Evolutionary conservation across 2,888 invertebrate species (phyloP), one percentile per base, ranked within the genome.

Genomic region (Adela reaumurella): DNA sequence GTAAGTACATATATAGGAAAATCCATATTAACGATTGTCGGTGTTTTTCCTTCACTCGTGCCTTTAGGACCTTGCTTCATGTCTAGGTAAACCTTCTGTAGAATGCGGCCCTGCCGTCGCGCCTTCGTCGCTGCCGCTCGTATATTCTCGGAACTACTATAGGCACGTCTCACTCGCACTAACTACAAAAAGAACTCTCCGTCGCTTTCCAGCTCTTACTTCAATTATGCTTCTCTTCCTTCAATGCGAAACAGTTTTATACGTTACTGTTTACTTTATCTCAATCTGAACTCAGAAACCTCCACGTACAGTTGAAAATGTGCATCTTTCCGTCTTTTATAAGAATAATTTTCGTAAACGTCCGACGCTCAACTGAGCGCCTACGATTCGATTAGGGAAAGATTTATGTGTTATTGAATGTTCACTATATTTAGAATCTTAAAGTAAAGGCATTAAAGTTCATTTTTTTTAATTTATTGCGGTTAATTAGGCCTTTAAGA

Each of bases 141-240:
- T n/a, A n/a, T n/a, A n/a, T 73, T 71, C 72, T 69, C 74, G 65
- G 67, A 64, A 73, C 67, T 67, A 70, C 72, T 63, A 67, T 76
- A 77, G 76, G 77, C 77, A 77, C 68, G 63, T 78, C 77, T 77
- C 78, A 74, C 77, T 78, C 78, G 72, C 78, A 77, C 78, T 72
- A 76, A 77, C 72, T 74, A 68, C 72, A 77, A 78, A 78, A 78
- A 78, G 77, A 77, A 77, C 72, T 68, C 62, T 67, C 77, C 67
- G 66, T 77, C 77, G 76, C 77, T 63, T 71, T 74, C 76, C 74
- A 70, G 74, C 78, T 76, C 68, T 74, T 72, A 76, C 77, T 77
- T 77, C 76, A 78, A 78, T 78, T 77, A 78, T 78, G 76, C 72
- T 72, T 68, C 74, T 43, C 35, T 11, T 35, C 35, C 3, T 14